A percentile compares a stretch with the other conserved stretches of the same genome.
Evolutionary conservation across 2,113 vertebrate genomes (phyloP).

Genomic region (Limnothrissa miodon): DNA sequence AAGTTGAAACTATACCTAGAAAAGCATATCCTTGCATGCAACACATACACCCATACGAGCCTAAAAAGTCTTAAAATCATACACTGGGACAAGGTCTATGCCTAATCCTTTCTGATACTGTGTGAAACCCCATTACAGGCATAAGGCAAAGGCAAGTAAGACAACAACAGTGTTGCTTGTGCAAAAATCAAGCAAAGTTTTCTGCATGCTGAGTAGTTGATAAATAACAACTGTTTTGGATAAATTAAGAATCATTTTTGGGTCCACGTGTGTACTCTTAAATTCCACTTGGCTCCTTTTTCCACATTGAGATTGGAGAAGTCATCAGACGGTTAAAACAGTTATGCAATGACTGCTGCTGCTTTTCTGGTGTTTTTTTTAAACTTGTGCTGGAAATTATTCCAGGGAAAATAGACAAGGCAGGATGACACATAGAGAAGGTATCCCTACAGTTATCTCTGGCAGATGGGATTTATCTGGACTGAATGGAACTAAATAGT

Average conservation of each 20-base stretch:
- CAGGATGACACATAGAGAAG: background rate
- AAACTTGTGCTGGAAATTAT: background rate
- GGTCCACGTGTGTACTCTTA: background rate
- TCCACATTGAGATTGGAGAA: slow-evolving; percentile 1
- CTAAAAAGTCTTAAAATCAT: background rate
- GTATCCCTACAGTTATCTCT: background rate
- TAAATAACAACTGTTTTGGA: slow-evolving; percentile 4
- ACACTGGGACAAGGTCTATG: background rate
- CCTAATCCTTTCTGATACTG: background rate
- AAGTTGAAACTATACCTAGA: background rate
- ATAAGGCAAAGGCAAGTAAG: background rate
- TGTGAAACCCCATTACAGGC: background rate
- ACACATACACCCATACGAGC: background rate
- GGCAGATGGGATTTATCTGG: background rate
- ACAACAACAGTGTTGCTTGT: background rate
- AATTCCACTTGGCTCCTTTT: background rate
- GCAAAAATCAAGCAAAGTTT: background rate
- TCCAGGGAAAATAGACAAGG: background rate
- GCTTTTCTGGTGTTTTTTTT: background rate
- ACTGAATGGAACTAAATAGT: background rate
- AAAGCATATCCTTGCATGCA: background rate
- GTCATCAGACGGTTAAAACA: background rate
- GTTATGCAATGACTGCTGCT: background rate
- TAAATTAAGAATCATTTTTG: background rate
- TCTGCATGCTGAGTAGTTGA: background rate